Base-by-base conservation (phyloP, 1,140 invertebrate genomes). In the Pantala flavescens region DNA sequence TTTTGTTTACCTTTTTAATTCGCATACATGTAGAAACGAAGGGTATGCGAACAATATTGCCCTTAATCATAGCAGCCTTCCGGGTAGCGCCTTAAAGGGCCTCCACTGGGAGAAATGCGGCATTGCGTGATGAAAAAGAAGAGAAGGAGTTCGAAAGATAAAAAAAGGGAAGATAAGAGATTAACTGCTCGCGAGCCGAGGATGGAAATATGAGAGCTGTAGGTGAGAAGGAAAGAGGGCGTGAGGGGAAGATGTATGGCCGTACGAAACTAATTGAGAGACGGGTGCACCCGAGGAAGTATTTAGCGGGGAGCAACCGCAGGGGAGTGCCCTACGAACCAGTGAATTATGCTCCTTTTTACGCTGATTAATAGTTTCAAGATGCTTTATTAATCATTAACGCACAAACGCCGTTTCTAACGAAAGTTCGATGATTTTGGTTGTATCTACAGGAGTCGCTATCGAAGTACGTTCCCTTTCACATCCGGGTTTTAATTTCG, bases 331-430 rank as follows among this genome's bases (percentile, higher is more conserved):
- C 49, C 49, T 63, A 12, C 49, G 14, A 12, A 12, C 1, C 3
- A 63, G 49, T 63, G 49, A 63, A 12, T 63, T 63, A 63, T 63
- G 49, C n/a, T 3, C n/a, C 3, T 36, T 36, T 63, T 63, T 63
- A 63, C 12, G 49, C 12, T 63, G 49, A 63, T 63, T 63, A 63
- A 63, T 63, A 3, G 49, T 63, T 36, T 12, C 3, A 63, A 21
- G 49, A 63, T 63, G n/a, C 49, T 63, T 63, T 63, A 63, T 63
- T 63, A 63, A 63, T 63, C 49, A 63, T 63, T 63, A 19, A 14
- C 3, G 49, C 14, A 14, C 9, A 36, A 36, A 36, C 9, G 28
- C 28, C 28, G 28, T 36, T 36, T 36, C 28, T 9, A 9, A 5
- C 28, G 28, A 36, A 36, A 2, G 2, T 5, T 36, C 28, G 28